Percentiles rank a stretch among this genome's conserved stretches.
These are phyloP conservation scores for Glyptemys insculpta DNA, from an alignment of 2,797 vertebrate genomes.

Conservation along the genomic window DNA sequence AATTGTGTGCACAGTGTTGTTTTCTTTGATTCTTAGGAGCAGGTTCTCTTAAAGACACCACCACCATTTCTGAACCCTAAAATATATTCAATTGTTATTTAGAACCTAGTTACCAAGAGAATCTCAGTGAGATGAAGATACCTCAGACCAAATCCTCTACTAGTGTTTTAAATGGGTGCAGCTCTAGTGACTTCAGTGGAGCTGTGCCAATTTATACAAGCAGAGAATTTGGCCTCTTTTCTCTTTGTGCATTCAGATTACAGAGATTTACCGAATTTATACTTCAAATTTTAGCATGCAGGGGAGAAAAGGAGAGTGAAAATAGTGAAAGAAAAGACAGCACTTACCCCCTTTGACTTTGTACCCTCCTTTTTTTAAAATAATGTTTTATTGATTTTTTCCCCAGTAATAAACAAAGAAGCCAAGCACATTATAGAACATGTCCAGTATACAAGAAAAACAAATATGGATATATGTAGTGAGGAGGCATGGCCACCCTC, in stretches of 20 bases:
- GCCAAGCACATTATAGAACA: rapidly evolving
- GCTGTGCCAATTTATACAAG: not conserved
- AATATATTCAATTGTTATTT: conserved; percentile 44
- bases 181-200: conserved; percentile 38
- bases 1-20: not conserved
- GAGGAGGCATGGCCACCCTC: no score
- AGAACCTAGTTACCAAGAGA: conserved; percentile 38
- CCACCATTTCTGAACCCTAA: conserved; percentile 19
- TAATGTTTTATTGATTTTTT: not conserved
- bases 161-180: conserved; percentile 1
- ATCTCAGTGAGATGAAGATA: conserved; percentile 24
- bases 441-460: not conserved
- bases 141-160: conserved; percentile 26
- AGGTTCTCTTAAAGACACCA: conserved; percentile 31
- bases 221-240: not conserved
- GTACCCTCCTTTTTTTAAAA: not conserved
- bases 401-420: not conserved
- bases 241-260: not conserved
- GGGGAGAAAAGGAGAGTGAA: not conserved
- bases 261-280: conserved; percentile 4
- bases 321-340: not conserved
- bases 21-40: conserved; percentile 43
- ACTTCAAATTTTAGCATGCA: not conserved
- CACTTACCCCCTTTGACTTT: not conserved
- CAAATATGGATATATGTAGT: not conserved